These are phyloP conservation scores for Parasteatoda tepidariorum DNA, from an alignment of 1,140 invertebrate species.

Conservation along the genomic window DNA sequence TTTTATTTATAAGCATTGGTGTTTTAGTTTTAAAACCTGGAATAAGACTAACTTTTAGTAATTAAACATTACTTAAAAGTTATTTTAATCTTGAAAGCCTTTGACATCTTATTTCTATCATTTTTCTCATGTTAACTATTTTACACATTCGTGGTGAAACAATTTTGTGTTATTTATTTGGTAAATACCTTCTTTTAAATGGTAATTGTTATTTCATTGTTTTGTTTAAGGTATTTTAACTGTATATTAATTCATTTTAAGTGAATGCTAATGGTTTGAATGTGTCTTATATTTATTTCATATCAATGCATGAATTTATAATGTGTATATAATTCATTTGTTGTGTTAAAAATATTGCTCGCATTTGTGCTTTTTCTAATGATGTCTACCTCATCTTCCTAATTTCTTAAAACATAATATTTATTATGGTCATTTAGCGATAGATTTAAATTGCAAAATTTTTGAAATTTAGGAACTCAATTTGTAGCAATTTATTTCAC, in stretches of 20 bases:
- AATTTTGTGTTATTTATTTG: background rate
- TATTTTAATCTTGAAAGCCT: background rate
- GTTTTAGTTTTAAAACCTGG: background rate
- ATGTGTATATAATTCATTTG: slow-evolving; percentile 36
- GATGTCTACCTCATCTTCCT: slow-evolving; percentile 38
- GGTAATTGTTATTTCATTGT: background rate
- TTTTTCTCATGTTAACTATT: background rate
- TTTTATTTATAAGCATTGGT: background rate
- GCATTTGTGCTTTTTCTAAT: slow-evolving; percentile 12
- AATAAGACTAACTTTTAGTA: background rate
- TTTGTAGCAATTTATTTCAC: slow-evolving; percentile 10
- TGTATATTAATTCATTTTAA: background rate
- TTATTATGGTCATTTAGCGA: slow-evolving; percentile 16
- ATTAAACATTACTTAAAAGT: background rate
- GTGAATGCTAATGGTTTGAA: background rate
- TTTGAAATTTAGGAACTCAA: slow-evolving; percentile 18
- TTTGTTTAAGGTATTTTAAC: background rate
- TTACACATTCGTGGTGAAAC: background rate
- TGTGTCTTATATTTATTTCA: slow-evolving; percentile 25
- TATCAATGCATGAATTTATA: slow-evolving; percentile 1
- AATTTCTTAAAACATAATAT: background rate
- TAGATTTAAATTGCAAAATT: slow-evolving; percentile 17
- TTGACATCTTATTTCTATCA: background rate
- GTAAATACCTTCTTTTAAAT: background rate
- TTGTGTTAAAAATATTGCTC: background rate